These are phyloP conservation scores for Myripristis murdjan DNA, from an alignment of 2,797 vertebrate genomes.

Conservation along the genomic window DNA sequence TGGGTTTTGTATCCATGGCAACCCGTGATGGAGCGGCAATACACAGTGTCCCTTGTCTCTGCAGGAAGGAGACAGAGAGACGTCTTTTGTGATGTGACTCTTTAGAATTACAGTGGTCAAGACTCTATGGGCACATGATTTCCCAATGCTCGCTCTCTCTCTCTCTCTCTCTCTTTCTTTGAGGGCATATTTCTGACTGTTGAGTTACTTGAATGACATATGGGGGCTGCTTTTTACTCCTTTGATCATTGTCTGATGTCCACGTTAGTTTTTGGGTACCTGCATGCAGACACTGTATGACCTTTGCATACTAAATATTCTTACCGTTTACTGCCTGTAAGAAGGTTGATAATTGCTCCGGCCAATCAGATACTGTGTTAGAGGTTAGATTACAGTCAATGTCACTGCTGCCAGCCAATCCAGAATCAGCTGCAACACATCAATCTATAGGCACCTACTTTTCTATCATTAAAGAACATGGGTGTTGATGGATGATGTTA, in stretches of 20 bases:
- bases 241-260: neutral
- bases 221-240: conserved; percentile 16
- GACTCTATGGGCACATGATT: conserved; percentile 17
- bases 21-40: conserved; percentile 59
- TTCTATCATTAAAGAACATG: conserved; percentile 13
- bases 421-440: conserved; percentile 32
- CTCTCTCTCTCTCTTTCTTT: conserved; percentile 16
- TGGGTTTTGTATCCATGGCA: conserved; percentile 75
- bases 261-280: conserved; percentile 11
- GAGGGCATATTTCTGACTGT: conserved; percentile 22
- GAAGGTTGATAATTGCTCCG: neutral
- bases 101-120: conserved; percentile 36
- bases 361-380: conserved; percentile 31
- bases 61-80: conserved; percentile 40
- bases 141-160: conserved; percentile 9
- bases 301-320: no score
- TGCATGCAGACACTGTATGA: neutral
- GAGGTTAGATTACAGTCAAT: conserved; percentile 52
- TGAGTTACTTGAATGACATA: conserved; percentile 30
- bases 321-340: neutral
- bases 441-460: neutral
- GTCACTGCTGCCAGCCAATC: conserved; percentile 22
- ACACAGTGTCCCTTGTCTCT: conserved; percentile 66
- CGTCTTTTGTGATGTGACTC: conserved; percentile 49
- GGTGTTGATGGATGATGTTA: conserved; percentile 33